Percentiles rank a stretch among this genome's conserved stretches.
Conservation (phyloP, 2,888 invertebrate genomes). For the Drosophila histrio region DNA sequence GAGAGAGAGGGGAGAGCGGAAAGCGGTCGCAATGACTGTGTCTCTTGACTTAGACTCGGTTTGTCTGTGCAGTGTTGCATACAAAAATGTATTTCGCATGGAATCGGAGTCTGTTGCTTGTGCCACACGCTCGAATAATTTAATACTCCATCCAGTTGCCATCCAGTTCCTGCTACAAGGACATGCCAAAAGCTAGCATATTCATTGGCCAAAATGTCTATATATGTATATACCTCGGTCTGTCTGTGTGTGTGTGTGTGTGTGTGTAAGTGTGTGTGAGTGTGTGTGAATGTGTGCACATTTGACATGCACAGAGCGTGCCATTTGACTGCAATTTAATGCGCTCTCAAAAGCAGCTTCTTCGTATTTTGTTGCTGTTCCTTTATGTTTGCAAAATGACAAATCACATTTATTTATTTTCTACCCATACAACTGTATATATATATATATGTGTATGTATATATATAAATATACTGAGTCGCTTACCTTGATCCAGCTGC, state of each 20-base stretch:
- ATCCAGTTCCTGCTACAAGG: constrained; percentile 30
- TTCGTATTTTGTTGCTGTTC: constrained; percentile 28
- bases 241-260: constrained; percentile 8
- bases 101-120: constrained; percentile 52
- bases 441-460: background rate
- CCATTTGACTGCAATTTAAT: constrained; percentile 81
- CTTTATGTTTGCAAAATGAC: constrained; percentile 76
- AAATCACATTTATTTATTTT: constrained; percentile 80
- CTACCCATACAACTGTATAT: constrained; percentile 21
- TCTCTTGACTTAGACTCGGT: constrained; percentile 44
- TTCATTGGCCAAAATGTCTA: constrained; percentile 58
- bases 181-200: constrained; percentile 45
- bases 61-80: constrained; percentile 72
- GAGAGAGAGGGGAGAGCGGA: background rate
- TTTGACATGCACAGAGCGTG: constrained; percentile 76
- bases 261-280: constrained; percentile 14
- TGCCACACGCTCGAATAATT: constrained; percentile 77
- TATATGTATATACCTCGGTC: background rate
- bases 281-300: constrained; percentile 40
- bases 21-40: background rate
- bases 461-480: constrained; percentile 4
- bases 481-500: constrained; percentile 30
- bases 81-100: constrained; percentile 63
- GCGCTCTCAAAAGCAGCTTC: constrained; percentile 55
- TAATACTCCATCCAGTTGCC: constrained; percentile 51